phyloP scores from a whole-genome alignment of 2,888 invertebrate species.

The Drosophila leonis region DNA sequence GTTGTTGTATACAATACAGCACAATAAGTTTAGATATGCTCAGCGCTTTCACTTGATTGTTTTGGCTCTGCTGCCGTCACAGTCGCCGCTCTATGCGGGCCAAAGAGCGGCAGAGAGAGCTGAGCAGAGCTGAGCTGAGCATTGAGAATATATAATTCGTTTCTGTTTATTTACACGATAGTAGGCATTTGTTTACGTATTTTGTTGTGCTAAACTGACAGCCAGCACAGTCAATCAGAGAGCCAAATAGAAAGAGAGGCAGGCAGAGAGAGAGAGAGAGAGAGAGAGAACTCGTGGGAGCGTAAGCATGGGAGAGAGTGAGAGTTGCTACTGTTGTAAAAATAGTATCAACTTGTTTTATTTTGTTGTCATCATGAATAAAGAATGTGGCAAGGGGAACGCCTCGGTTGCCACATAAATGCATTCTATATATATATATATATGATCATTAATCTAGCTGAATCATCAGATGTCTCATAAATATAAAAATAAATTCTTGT shows the following conservation, averaged over 20 bases:
- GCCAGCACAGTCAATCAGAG: slow-evolving; percentile 21
- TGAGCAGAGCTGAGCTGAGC: slow-evolving; percentile 32
- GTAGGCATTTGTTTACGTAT: slow-evolving; percentile 74
- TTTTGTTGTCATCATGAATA: slow-evolving; percentile 51
- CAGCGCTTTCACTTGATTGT: slow-evolving; percentile 76
- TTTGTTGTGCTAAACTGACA: slow-evolving; percentile 67
- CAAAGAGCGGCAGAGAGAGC: slow-evolving; percentile 49
- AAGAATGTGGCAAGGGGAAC: slow-evolving; percentile 58
- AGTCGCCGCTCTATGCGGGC: slow-evolving; percentile 55
- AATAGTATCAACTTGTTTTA: slow-evolving; percentile 60
- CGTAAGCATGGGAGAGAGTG: slow-evolving; percentile 5
- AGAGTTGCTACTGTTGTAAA: slow-evolving; percentile 35
- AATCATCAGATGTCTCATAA: slow-evolving; percentile 8
- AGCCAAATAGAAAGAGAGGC: slow-evolving; percentile 6
- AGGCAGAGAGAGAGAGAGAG: slow-evolving; percentile 8
- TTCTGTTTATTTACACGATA: slow-evolving; percentile 70
- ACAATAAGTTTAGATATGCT: slow-evolving; percentile 53
- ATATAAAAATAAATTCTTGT: slow-evolving; percentile 2
- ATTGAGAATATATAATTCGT: slow-evolving; percentile 51
- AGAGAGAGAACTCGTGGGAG: slow-evolving; percentile 12
- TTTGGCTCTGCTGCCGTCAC: slow-evolving; percentile 44
- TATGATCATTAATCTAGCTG: slow-evolving; percentile 11
- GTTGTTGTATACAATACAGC: slow-evolving; percentile 59
- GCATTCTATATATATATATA: slow-evolving; percentile 26
- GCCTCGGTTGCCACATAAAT: slow-evolving; percentile 35